These are phyloP conservation scores for Aphelocoma californica DNA, from an alignment of 2,797 vertebrate genomes.

Conservation along the genomic window DNA sequence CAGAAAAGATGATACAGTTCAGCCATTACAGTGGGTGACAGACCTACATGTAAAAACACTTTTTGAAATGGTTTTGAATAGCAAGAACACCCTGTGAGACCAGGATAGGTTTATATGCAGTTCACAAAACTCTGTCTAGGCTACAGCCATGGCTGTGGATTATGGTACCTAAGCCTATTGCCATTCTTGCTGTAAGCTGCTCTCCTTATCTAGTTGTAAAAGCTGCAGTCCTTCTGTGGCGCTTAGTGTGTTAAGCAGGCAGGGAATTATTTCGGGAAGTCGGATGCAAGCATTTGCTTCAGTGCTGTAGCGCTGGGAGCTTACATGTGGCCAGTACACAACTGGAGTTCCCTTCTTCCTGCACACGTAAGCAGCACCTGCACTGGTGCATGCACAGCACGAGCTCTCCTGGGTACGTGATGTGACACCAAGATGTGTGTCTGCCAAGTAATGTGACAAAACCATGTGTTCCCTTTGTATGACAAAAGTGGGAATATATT, in stretches of 20 bases:
- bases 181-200: slow-evolving; percentile 13
- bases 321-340: background rate
- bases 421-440: background rate
- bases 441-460: background rate
- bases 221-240: background rate
- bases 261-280: background rate
- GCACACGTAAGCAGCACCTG: accelerated
- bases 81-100: background rate
- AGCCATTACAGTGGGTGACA: background rate
- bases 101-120: background rate
- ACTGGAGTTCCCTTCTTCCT: background rate
- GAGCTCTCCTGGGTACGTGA: accelerated
- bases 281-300: background rate
- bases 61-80: background rate
- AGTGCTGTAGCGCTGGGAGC: background rate
- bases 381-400: background rate
- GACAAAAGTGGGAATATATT: background rate
- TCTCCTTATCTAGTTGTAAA: slow-evolving; percentile 12
- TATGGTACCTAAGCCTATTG: background rate
- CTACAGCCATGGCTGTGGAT: background rate
- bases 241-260: background rate
- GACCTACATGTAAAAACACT: background rate
- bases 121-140: background rate
- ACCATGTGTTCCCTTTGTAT: background rate
- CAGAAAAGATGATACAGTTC: background rate